These are phyloP conservation scores for Lindbergichthys nudifrons DNA, from an alignment of 2,797 vertebrate genomes.

Conservation along the genomic window DNA sequence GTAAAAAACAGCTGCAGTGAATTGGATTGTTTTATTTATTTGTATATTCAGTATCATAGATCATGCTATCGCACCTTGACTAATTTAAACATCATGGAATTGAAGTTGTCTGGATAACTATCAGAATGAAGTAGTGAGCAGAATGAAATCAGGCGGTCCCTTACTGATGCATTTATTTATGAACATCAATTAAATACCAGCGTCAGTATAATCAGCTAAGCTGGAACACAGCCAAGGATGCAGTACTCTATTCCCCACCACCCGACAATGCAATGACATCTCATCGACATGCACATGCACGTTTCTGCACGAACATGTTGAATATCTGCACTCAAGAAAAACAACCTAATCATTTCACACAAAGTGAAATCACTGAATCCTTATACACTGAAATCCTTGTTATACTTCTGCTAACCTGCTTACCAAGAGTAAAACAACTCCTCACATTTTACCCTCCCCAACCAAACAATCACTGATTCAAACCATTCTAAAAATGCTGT, in stretches of 20 bases:
- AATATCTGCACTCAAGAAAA: not conserved
- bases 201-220: conserved; percentile 28
- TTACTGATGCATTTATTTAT: conserved; percentile 55
- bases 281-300: conserved; percentile 28
- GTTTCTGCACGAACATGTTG: not conserved
- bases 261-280: not conserved
- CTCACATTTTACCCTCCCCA: not conserved
- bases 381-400: not conserved
- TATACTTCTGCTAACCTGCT: not conserved
- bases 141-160: conserved; percentile 13
- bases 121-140: not conserved
- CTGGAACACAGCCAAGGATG: conserved; percentile 32
- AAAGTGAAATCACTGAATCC: not conserved
- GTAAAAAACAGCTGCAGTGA: conserved; percentile 26
- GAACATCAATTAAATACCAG: conserved; percentile 57
- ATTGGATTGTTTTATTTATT: conserved; percentile 38
- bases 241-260: conserved; percentile 1
- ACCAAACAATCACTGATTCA: not conserved
- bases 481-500: not conserved
- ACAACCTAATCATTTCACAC: not conserved
- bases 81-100: conserved; percentile 22
- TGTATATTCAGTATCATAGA: conserved; percentile 21
- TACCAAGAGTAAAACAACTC: not conserved
- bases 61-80: conserved; percentile 26
- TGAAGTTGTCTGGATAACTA: conserved; percentile 16